Base-by-base conservation (phyloP, 2,888 invertebrate genomes). In the Chrysomela aeneicollis region DNA sequence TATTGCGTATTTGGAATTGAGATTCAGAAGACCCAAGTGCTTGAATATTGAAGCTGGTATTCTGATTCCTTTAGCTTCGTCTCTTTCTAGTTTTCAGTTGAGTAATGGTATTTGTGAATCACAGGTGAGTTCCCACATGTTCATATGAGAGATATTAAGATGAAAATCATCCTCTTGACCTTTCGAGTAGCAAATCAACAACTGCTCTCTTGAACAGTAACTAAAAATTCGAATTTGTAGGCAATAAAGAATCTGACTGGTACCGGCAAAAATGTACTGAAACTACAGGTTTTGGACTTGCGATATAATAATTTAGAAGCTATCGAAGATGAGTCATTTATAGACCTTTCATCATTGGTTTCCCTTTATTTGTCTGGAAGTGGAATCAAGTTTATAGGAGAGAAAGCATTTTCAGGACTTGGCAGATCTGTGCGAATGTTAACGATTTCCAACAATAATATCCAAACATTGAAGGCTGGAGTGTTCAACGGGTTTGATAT, bases 241-340 rank as follows among this genome's bases (percentile, higher is more conserved):
- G 59, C 19, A 35, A 18, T 59, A 6, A 22, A 35, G 17, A 59
- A 59, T 35, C n/a, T 59, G 21, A 50, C 51, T 19, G 59, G 51
- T 18, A 37, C 59, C n/a, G 42, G 42, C 42, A 15, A 15, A 0
- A 57, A 1, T n/a, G 0, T 3, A 18, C 37, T 59, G 26, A 1
- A n/a, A 37, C 21, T 59, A 17, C 2, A 1, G 1, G 22, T 21
- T 2, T 18, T 59, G 37, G 59, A 50, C 22, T 35, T 59, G 15
- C 18, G 51, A 15, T 26, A 15, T 26, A 51, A 51, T 17, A 10
- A 3, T 4, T 37, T 59, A 3, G 37, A 21, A 9, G n/a, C 5
- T 15, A 59, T 59, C 1, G 17, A 21, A 2, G 15, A 51, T 18
- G n/a, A 47, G 1, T 17, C 59, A 15, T 59, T 59, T 15, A 37